Conservation (phyloP, 2,888 invertebrate genomes). For the Herminia tarsipennalis region DNA sequence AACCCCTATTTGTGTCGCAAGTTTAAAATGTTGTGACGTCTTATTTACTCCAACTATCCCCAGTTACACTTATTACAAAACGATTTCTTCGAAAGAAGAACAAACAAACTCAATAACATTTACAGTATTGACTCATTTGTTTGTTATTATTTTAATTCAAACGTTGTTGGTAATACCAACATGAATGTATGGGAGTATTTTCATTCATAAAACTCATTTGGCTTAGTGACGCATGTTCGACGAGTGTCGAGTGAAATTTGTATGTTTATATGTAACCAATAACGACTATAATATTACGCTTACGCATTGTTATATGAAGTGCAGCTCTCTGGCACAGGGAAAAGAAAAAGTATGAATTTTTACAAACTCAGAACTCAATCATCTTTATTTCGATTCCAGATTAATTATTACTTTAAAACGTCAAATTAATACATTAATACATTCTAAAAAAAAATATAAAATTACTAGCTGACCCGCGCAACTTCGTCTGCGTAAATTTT, state of each 20-base stretch:
- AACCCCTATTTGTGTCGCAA: too few relatives aligned
- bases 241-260: neutral
- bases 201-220: constrained; percentile 4
- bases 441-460: too few relatives aligned
- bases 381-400: too few relatives aligned
- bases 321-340: too few relatives aligned
- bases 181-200: constrained; percentile 1
- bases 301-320: too few relatives aligned
- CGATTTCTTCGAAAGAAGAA: neutral
- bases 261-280: constrained; percentile 3
- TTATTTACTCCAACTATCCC: neutral
- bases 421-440: too few relatives aligned
- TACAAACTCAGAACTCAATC: too few relatives aligned
- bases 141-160: constrained; percentile 6
- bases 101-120: constrained; percentile 1
- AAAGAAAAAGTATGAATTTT: too few relatives aligned
- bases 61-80: neutral
- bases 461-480: too few relatives aligned
- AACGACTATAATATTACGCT: neutral
- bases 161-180: neutral
- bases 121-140: constrained; percentile 6
- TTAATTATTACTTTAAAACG: too few relatives aligned
- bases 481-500: too few relatives aligned
- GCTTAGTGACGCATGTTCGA: neutral
- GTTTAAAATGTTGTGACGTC: too few relatives aligned